Evolutionary conservation across 2,113 vertebrate species (phyloP), one percentile per base, ranked within the genome.

Genomic region (Tilapia sparmanii): DNA sequence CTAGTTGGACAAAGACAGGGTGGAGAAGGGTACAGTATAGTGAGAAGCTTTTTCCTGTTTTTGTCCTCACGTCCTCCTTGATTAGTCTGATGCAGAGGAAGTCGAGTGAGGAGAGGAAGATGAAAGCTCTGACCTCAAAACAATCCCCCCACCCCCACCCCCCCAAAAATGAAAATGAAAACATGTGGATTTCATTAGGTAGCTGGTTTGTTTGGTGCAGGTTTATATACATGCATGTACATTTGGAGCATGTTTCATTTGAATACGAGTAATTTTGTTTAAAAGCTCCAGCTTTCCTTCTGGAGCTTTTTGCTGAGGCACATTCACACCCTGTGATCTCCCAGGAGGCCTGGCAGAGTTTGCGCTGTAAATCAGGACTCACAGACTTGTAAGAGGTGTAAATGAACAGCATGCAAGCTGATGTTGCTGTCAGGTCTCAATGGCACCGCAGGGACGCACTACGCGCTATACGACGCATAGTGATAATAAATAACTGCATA

Each of bases 401-500:
- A 96, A 96, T 96, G 94, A 96, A 94, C 87, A 90, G 89, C 89
- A 90, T 87, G 90, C 85, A 91, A 89, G 94, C 93, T 92, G 89
- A 94, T 90, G 93, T 87, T 93, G 91, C 91, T 90, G 88, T 91
- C 92, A 68, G 33, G 80, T 86, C 89, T 87, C 88, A 54, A 81
- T 87, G 91, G 86, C 86, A 83, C 93, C 84, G 7, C 73, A 33
- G 87, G 89, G 92, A 93, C 89, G 33, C 71, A 35, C 84, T 10
- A 45, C 78, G 61, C 82, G 89, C 86, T 40, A 24, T 78, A 59
- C 71, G 83, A 91, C 40, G 47, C 68, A 71, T 35, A 45, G 83
- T 85, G 87, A 88, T 90, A 90, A 92, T 92, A 92, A 94, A 94
- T 90, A 93, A 90, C 88, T 45, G 83, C 73, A 78, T 84, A 82